These are phyloP conservation scores for Cyclophora albipunctata DNA, from an alignment of 2,888 invertebrate species.

Conservation along the genomic window DNA sequence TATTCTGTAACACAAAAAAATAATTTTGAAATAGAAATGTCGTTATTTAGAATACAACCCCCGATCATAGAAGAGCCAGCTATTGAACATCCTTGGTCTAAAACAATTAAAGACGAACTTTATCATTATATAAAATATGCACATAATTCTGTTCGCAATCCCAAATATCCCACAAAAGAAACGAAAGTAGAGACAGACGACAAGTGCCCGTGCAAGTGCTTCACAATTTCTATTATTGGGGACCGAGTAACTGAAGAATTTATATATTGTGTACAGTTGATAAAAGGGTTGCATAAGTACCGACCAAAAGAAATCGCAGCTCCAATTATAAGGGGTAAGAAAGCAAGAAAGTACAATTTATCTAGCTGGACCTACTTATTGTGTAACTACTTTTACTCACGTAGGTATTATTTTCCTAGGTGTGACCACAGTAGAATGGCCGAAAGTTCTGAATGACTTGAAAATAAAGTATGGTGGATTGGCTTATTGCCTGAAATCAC, in stretches of 20 bases:
- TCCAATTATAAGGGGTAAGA: constrained; percentile 50
- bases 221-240: constrained; percentile 47
- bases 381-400: too few species aligned
- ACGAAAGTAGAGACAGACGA: constrained; percentile 22
- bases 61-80: constrained; percentile 21
- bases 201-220: constrained; percentile 25
- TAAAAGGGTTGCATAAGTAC: constrained; percentile 51
- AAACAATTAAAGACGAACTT: constrained; percentile 36
- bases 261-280: constrained; percentile 45
- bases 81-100: constrained; percentile 50
- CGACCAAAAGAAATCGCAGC: constrained; percentile 40
- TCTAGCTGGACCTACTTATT: too few species aligned
- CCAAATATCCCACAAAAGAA: constrained; percentile 37
- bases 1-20: not conserved
- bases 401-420: constrained; percentile 25
- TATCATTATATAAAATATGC: constrained; percentile 36
- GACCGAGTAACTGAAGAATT: constrained; percentile 51
- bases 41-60: constrained; percentile 26
- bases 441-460: constrained; percentile 42
- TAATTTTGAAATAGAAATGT: constrained; percentile 14
- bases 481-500: constrained; percentile 56
- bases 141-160: constrained; percentile 55
- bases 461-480: constrained; percentile 57
- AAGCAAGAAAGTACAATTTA: too few species aligned
- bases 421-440: constrained; percentile 58